Conservation (phyloP, 2,888 invertebrate species). For the Morpho helenor region DNA sequence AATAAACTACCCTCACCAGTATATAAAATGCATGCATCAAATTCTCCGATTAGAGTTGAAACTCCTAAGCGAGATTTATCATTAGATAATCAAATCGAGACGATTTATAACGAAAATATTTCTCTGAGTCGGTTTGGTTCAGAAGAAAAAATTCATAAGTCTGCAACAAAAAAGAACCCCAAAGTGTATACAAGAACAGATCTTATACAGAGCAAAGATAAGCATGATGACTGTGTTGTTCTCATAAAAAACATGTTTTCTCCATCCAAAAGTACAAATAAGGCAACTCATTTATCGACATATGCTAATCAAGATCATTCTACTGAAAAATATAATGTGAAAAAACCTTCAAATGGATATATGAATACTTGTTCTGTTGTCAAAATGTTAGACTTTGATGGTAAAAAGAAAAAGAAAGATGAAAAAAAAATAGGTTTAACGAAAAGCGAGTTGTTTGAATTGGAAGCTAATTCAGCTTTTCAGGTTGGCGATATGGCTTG, state of each 20-base stretch:
- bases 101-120: conserved; percentile 58
- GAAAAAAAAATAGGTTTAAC: conserved; percentile 36
- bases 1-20: conserved; percentile 44
- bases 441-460: conserved; percentile 57
- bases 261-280: conserved; percentile 41
- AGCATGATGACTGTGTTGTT: conserved; percentile 50
- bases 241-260: conserved; percentile 64
- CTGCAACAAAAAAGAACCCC: conserved; percentile 40
- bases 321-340: conserved; percentile 46
- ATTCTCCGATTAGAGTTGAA: conserved; percentile 50
- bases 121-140: conserved; percentile 55
- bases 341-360: conserved; percentile 32
- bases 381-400: conserved; percentile 65
- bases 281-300: conserved; percentile 34
- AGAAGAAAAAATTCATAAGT: conserved; percentile 33
- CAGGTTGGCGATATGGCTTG: conserved; percentile 88
- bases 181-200: conserved; percentile 68
- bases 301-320: conserved; percentile 41
- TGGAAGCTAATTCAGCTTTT: conserved; percentile 63
- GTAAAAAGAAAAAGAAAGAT: conserved; percentile 47
- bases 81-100: conserved; percentile 56
- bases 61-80: conserved; percentile 41
- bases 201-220: conserved; percentile 59
- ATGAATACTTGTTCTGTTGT: conserved; percentile 58
- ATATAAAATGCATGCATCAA: conserved; percentile 65